Base-by-base conservation (phyloP, 2,888 invertebrate species). In the Nomada fabriciana region DNA sequence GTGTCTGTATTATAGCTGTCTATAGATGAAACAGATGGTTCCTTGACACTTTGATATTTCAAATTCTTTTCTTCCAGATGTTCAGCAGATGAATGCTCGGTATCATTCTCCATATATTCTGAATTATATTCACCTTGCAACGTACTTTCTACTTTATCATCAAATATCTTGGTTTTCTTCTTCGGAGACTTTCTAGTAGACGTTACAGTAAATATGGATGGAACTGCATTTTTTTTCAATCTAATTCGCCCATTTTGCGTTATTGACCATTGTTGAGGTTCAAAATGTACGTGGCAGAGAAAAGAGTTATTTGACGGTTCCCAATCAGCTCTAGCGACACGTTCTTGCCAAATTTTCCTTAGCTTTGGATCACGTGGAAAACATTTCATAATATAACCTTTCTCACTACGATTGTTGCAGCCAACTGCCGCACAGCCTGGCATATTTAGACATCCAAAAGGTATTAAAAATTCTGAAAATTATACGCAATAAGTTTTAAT, bases 301-400 rank as follows among this genome's bases (percentile, higher is more conserved):
- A 93, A 92, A 2, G 94, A 93, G 84, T 92, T 92, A 61, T 93
- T 92, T 0, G 93, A 93, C 15, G 94, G 94, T 77, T 91, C 90
- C 94, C 94, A 94, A 83, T 93, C 92, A 2, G 91, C 92, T 68
- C 94, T 89, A 15, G 91, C 92, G 0, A 93, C 92, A 67, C 90
- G 90, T 55, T 92, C 90, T 67, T 91, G 92, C 94, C 94, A 94
- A 63, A 92, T 88, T 82, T 91, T 90, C 80, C 94, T 85, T 7
- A 93, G 65, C n/a, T 83, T 88, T 57, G 92, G 91, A 83, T 94
- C 91, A 20, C 92, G 92, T n/a, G 94, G 94, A 75, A 94, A 94
- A 86, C 91, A 91, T 90, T 94, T 94, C 94, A 94, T 94, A 74
- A 92, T 91, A 83, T 90, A 94, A 78, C 94, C 94, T 63, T 93